Evolutionary conservation across 2,113 vertebrate genomes (phyloP).

Genomic region (Sylvilagus bachmani): DNA sequence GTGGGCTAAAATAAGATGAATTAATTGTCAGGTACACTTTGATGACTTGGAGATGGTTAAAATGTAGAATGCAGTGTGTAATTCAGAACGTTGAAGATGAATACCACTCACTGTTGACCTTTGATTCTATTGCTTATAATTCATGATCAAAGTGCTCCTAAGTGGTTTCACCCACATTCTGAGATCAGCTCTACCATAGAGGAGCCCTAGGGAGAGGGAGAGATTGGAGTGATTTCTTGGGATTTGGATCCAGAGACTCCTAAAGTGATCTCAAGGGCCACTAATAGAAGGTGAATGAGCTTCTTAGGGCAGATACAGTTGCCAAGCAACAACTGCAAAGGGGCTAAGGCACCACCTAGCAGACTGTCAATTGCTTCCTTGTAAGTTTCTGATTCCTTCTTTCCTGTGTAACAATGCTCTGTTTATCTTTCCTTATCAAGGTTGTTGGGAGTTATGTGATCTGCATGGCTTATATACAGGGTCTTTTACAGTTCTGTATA

Average conservation of each 20-base stretch:
- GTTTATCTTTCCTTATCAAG: not conserved
- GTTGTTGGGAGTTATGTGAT: not conserved
- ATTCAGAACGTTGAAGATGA: slow-evolving; percentile 78
- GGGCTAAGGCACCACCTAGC: not conserved
- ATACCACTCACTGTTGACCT: slow-evolving; percentile 64
- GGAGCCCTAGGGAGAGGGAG: not conserved
- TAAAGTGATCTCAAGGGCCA: not conserved
- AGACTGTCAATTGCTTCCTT: not conserved
- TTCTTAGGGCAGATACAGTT: not conserved
- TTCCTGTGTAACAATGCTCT: not conserved
- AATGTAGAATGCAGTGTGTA: not conserved
- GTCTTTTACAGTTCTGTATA: not conserved
- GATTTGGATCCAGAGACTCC: not conserved
- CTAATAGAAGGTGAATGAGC: not conserved
- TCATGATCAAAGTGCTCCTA: not conserved
- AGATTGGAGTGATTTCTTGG: not conserved
- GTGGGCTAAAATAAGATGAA: not conserved
- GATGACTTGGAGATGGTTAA: not conserved
- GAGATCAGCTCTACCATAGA: not conserved
- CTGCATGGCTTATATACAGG: not conserved
- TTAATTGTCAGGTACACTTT: not conserved
- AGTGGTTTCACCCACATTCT: not conserved
- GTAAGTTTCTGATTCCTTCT: slow-evolving; percentile 4
- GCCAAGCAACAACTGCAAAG: not conserved
- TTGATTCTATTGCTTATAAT: not conserved